Evolutionary conservation across 2,113 vertebrate species (phyloP), one percentile per base, ranked within the genome.

Genomic region (Helogale parvula): DNA sequence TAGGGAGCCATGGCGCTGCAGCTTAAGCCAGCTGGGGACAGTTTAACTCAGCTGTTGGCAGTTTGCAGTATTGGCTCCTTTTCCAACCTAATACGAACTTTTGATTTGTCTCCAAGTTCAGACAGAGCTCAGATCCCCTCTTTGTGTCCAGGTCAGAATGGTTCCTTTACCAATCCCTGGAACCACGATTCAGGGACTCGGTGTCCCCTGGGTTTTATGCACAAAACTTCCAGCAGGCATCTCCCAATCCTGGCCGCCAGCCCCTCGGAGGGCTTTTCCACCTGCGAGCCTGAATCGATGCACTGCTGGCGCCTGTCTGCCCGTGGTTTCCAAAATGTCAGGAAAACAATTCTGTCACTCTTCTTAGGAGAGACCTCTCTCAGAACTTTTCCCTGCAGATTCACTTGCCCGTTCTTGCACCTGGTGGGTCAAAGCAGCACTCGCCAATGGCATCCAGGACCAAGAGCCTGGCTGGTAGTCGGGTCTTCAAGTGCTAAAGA

Each of bases 41-140:
- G n/a, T 54, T 85, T 57, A 52, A 4, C n/a, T 35, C 47, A 25
- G 54, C 88, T 54, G 29, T 29, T n/a, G 14, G 35, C 25, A n/a
- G 54, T 66, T 89, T 65, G 63, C 47, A 23, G 5, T 14, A 1
- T 25, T 45, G 92, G 29, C 83, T 66, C 16, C 21, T 47, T 79
- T 89, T 63, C 79, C 15, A 38, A 31, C 41, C 72, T 29, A 19
- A 54, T 29, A 19, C 11, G 57, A 95, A 65, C 38, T 63, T 88
- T 71, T 25, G 50, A 25, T 72, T 85, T 7, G 57, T 79, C 52
- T 88, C 89, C 82, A 47, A 63, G 27, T 88, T 54, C 83, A 84
- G 69, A 74, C 14, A 19, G 76, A 74, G 41, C 79, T 47, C 65
- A 76, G 0, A 85, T 31, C 33, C 23, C 84, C 38, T 90, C 35